A percentile compares a stretch with the other conserved stretches of the same genome.
Evolutionary conservation across 1,140 invertebrate species (phyloP).

Genomic region (Lethocerus indicus): DNA sequence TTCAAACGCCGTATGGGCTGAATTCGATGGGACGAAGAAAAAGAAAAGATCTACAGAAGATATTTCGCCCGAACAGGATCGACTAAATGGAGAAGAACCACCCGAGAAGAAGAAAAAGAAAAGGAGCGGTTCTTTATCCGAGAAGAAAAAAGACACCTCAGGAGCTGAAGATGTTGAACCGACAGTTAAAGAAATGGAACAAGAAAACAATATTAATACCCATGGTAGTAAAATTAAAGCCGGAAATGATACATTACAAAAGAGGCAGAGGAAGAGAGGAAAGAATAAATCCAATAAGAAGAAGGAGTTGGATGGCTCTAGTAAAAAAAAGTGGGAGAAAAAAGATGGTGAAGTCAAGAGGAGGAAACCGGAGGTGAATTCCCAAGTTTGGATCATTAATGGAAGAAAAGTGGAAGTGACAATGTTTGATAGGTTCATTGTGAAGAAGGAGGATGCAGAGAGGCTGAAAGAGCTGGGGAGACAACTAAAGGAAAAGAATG

Average conservation of each 20-base stretch:
- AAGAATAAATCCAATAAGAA: constrained; percentile 1
- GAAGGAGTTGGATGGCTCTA: constrained; percentile 7
- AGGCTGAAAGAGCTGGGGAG: constrained; percentile 38
- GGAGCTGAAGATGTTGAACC: not conserved
- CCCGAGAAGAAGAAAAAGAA: constrained; percentile 12
- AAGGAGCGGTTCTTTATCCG: not conserved
- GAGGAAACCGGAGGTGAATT: not conserved
- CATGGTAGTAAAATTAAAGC: not conserved
- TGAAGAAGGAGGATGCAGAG: constrained; percentile 51
- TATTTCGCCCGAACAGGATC: not conserved
- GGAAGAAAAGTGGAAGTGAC: constrained; percentile 40
- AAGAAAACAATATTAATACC: constrained; percentile 13
- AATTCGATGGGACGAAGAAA: constrained; percentile 23
- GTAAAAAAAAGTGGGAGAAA: constrained; percentile 19
- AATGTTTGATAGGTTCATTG: constrained; percentile 47
- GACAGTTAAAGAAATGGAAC: constrained; percentile 4
- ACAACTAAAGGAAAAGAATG: constrained; percentile 46
- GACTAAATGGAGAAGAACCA: not conserved
- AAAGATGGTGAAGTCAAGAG: constrained; percentile 16
- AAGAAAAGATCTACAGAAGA: not conserved
- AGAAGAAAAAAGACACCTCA: constrained; percentile 7
- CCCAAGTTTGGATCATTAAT: constrained; percentile 28
- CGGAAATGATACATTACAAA: not conserved
- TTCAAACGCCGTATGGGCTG: constrained; percentile 30
- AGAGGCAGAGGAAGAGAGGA: constrained; percentile 12